phyloP scores from a whole-genome alignment of 2,113 vertebrate species.

The Saccopteryx bilineata region DNA sequence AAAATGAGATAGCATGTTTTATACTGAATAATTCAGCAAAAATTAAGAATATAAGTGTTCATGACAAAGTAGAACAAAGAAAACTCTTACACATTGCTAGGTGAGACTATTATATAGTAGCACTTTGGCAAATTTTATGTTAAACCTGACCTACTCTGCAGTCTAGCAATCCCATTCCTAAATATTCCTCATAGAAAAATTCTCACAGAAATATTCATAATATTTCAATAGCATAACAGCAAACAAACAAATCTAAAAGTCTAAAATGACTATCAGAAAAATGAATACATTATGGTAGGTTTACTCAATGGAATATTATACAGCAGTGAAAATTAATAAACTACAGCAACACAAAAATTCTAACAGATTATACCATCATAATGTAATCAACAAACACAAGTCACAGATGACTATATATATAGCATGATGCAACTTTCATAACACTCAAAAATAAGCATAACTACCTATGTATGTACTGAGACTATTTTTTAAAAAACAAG shows the following conservation, averaged over 20 bases:
- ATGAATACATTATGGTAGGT: not conserved
- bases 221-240: constrained; percentile 4
- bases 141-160: not conserved
- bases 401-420: not conserved
- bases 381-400: not conserved
- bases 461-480: not conserved
- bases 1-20: not conserved
- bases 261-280: not conserved
- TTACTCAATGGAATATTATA: not conserved
- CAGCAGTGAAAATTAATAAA: not conserved
- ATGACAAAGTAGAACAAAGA: not conserved
- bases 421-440: not conserved
- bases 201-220: not conserved
- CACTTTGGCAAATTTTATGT: not conserved
- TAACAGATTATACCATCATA: not conserved
- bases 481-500: not conserved
- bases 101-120: not conserved
- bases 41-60: not conserved
- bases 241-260: not conserved
- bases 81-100: not conserved
- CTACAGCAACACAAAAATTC: not conserved
- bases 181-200: not conserved
- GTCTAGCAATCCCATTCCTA: not conserved
- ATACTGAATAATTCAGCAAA: not conserved
- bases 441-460: not conserved